phyloP scores from a whole-genome alignment of 2,797 vertebrate genomes.

The Sarcoramphus papa region DNA sequence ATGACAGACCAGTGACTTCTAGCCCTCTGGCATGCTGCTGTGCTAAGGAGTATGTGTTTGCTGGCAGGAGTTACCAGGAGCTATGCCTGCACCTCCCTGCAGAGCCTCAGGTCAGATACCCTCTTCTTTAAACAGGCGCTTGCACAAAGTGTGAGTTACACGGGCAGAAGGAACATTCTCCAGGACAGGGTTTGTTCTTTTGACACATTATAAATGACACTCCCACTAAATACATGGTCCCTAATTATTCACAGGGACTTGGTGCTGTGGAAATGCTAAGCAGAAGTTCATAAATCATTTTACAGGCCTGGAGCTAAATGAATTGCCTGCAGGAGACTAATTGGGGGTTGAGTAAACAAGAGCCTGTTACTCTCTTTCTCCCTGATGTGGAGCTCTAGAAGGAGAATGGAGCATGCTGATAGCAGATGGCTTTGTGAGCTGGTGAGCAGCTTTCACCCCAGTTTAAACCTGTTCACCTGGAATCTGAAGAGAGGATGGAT shows the following conservation, averaged over 20 bases:
- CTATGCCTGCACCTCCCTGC: constrained; percentile 69
- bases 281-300: constrained; percentile 47
- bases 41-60: not conserved
- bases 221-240: constrained; percentile 5
- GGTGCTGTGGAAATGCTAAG: constrained; percentile 11
- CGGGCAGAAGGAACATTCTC: not conserved
- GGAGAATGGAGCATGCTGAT: not conserved
- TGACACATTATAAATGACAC: not conserved
- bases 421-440: not conserved
- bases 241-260: not conserved
- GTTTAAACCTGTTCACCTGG: not conserved
- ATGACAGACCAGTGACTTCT: not conserved
- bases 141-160: not conserved
- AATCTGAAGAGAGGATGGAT: not conserved
- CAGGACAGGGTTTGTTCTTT: not conserved
- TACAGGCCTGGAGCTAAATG: constrained; percentile 57
- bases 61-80: constrained; percentile 47
- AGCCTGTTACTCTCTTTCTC: not conserved
- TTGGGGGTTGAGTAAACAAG: constrained; percentile 60
- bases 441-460: not conserved
- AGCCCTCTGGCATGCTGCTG: not conserved
- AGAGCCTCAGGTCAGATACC: constrained; percentile 36
- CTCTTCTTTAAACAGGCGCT: not conserved
- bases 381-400: not conserved
- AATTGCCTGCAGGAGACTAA: constrained; percentile 62